Percentiles rank a stretch among this genome's conserved stretches.
Evolutionary conservation across 2,797 vertebrate genomes (phyloP).

Genomic region (Coccyzus lansbergi): DNA sequence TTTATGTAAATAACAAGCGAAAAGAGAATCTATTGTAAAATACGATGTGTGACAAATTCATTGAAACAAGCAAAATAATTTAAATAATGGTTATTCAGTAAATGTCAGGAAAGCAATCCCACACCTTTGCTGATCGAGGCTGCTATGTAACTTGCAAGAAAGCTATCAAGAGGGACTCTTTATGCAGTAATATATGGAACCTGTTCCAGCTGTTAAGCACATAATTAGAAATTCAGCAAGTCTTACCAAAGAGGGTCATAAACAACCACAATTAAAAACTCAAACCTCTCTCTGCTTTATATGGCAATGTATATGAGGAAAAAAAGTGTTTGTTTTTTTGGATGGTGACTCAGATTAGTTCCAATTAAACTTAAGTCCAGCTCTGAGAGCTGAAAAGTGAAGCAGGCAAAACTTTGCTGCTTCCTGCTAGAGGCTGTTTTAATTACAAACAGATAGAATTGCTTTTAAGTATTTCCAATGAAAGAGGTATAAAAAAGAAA

Average conservation of each 20-base stretch:
- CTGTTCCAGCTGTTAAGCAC: constrained; percentile 29
- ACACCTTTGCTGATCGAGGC: background rate
- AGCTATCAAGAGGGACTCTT: background rate
- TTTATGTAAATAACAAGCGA: background rate
- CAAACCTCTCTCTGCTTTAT: constrained; percentile 2
- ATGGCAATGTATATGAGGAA: background rate
- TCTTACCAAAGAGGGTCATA: background rate
- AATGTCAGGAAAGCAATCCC: constrained; percentile 39
- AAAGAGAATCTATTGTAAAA: constrained; percentile 37
- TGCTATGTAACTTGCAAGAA: constrained; percentile 30
- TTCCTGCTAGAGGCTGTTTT: background rate
- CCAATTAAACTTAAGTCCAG: background rate
- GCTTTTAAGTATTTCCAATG: background rate
- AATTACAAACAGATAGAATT: background rate
- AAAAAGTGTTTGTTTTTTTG: background rate
- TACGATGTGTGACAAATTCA: constrained; percentile 30
- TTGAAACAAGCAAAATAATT: constrained; percentile 47
- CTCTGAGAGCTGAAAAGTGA: background rate
- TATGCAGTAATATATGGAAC: background rate
- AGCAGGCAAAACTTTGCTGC: background rate
- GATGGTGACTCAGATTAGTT: background rate
- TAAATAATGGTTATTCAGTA: constrained; percentile 45
- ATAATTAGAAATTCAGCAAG: constrained; percentile 24
- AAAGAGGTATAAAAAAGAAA: background rate
- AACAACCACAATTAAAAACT: constrained; percentile 15